Evolutionary conservation across 2,113 vertebrate species (phyloP), one percentile per base, ranked within the genome.

Genomic region (Meleagris gallopavo): DNA sequence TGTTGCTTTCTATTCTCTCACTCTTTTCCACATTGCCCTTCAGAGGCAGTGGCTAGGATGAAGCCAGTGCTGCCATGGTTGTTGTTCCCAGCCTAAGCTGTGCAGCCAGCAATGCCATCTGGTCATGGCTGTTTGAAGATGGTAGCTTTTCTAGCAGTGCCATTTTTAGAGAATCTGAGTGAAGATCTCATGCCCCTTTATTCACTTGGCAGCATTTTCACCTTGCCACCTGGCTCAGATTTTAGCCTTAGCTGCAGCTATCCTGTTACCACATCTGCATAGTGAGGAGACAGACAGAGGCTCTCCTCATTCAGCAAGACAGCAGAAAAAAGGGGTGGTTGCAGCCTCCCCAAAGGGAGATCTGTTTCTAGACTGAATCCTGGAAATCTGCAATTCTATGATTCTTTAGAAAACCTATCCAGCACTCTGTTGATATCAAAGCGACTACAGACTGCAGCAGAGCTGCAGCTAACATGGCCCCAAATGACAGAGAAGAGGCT

Each of bases 221-320:
- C 7, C 62, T 69, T 3, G 0, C 38, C 25, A n/a, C 50, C 54
- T 74, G 65, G 48, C 36, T 83, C 72, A 69, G 48, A 9, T 65
- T 80, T 61, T 81, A 83, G 41, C 41, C 73, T 85, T 2, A 64
- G 1, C 46, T 65, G 43, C 32, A 54, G 13, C 48, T 29, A 60
- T 34, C 14, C 57, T 41, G 79, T 84, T 43, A 73, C 58, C 8
- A 2, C 32, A 11, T 12, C 25, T 54, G 58, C 87, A 32, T 65
- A 16, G 65, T 0, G 1, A 21, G 29, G 77, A 87, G 61, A 91
- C 67, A 70, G 82, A 60, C 4, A 4, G 60, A 88, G 45, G 43
- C 64, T 79, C 36, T 41, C 20, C 19, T 66, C 1, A 0, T 25
- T 43, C 30, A 52, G 38, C 6, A 2, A 0, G 3, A 46, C 61